Percentiles rank a stretch among this genome's conserved stretches.
phyloP scores from a whole-genome alignment of 1,140 invertebrate genomes.

The Hycleus cichorii region DNA sequence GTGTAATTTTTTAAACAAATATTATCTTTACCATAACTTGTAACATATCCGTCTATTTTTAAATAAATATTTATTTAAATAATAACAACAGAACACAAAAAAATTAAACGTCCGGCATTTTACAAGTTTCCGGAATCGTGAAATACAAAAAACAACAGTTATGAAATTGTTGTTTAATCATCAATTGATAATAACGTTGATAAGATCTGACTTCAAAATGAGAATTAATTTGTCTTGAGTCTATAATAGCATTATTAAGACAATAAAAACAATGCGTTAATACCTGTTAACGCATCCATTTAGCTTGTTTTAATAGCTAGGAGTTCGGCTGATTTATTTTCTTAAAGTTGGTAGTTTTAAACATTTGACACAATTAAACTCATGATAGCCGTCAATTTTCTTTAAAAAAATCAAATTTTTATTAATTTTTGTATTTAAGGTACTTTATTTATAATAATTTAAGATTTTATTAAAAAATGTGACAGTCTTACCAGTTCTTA shows the following conservation, averaged over 20 bases:
- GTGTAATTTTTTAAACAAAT: constrained; percentile 1
- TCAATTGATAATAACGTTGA: neutral
- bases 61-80: constrained; percentile 14
- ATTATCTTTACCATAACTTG: constrained; percentile 13
- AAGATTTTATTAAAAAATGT: too few relatives aligned
- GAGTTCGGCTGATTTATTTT: too few relatives aligned
- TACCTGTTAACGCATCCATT: too few relatives aligned
- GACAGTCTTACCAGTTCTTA: too few relatives aligned
- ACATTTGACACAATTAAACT: too few relatives aligned
- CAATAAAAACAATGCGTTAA: too few relatives aligned
- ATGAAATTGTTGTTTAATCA: constrained; percentile 1
- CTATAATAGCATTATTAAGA: too few relatives aligned
- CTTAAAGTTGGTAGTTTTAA: too few relatives aligned
- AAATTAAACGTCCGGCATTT: constrained; percentile 9
- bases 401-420: too few relatives aligned
- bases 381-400: too few relatives aligned
- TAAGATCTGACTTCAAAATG: constrained; percentile 1
- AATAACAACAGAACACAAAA: neutral
- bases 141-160: constrained; percentile 1
- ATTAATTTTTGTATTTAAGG: too few relatives aligned
- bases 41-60: constrained; percentile 14
- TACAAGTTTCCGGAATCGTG: constrained; percentile 12
- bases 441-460: neutral
- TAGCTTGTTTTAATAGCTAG: too few relatives aligned
- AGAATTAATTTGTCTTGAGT: neutral